Percentiles rank a stretch among this genome's conserved stretches.
Conservation (phyloP, 2,797 vertebrate genomes). For the Melopsittacus undulatus region DNA sequence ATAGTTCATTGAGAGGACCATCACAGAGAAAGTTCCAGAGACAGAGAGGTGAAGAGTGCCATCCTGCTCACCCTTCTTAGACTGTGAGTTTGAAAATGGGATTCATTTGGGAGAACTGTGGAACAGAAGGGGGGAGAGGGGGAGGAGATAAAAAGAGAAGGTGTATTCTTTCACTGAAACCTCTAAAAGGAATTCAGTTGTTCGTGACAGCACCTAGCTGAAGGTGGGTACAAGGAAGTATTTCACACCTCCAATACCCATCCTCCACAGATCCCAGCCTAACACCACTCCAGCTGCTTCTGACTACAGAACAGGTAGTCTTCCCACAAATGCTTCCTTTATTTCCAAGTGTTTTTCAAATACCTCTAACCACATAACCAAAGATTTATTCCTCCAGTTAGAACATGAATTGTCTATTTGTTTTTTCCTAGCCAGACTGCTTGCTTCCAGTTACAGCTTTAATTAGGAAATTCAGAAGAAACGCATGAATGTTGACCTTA, state of each 20-base stretch:
- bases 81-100: rapidly evolving
- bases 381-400: neutral
- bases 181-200: neutral
- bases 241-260: neutral
- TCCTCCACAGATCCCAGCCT: neutral
- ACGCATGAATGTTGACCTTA: neutral
- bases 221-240: neutral
- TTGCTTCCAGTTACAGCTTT: neutral
- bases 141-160: neutral
- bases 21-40: neutral
- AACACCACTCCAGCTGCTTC: neutral
- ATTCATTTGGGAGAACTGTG: neutral
- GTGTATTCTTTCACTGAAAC: neutral
- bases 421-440: neutral
- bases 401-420: neutral
- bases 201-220: neutral
- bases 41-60: neutral
- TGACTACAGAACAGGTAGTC: neutral
- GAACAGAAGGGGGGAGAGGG: neutral
- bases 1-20: neutral
- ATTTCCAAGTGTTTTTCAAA: neutral
- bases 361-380: constrained; percentile 4
- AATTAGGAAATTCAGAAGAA: neutral
- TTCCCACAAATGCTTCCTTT: neutral
- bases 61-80: neutral